Conservation (phyloP, 1,140 invertebrate genomes). For the Philaenus spumarius region DNA sequence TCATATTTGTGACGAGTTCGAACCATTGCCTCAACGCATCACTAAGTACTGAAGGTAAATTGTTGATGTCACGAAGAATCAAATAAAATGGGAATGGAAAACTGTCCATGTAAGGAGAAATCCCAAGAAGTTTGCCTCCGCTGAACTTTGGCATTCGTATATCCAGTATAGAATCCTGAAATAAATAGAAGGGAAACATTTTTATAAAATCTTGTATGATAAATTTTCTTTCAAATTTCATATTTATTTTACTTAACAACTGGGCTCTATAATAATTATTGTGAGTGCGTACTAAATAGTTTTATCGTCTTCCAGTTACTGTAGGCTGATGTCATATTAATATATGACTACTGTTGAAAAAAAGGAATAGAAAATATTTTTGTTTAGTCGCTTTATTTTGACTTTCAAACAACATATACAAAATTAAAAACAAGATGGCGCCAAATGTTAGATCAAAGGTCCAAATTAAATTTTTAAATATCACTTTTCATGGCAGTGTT, state of each 20-base stretch:
- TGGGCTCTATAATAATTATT: not conserved
- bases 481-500: no score
- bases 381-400: no score
- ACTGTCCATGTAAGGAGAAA: slow-evolving; percentile 79
- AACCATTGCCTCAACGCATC: slow-evolving; percentile 98
- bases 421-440: no score
- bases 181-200: slow-evolving; percentile 31
- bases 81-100: slow-evolving; percentile 99
- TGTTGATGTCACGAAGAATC: slow-evolving; percentile 80
- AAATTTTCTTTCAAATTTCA: not conserved
- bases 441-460: no score
- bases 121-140: slow-evolving; percentile 50
- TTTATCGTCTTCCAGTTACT: no score
- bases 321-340: no score
- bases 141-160: slow-evolving; percentile 71
- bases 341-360: no score
- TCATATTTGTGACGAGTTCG: slow-evolving; percentile 68
- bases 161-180: slow-evolving; percentile 84
- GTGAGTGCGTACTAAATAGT: no score
- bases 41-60: slow-evolving; percentile 81
- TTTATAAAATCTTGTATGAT: not conserved
- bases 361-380: no score
- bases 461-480: no score
- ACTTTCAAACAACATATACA: no score
- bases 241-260: not conserved